Conservation (phyloP, 2,113 vertebrate species). For the Daphoenositta chrysoptera region DNA sequence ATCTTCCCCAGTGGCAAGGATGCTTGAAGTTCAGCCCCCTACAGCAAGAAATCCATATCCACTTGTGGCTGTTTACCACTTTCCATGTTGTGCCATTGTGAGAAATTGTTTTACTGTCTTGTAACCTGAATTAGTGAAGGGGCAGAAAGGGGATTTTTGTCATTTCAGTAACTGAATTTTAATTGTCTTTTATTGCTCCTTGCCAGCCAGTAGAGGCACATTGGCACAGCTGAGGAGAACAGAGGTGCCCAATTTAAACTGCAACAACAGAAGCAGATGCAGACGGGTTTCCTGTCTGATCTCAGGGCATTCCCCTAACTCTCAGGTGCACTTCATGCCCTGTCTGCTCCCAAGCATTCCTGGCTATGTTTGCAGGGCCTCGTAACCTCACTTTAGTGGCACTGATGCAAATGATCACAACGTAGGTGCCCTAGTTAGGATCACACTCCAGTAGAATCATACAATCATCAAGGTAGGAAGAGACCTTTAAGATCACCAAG, state of each 20-base stretch:
- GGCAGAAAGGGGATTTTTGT: neutral
- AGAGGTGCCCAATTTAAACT: neutral
- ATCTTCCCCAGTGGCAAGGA: neutral
- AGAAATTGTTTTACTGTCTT: neutral
- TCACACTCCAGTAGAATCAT: neutral
- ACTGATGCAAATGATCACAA: neutral
- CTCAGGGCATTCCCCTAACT: neutral
- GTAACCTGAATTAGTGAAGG: neutral
- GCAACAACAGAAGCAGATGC: neutral
- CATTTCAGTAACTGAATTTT: neutral
- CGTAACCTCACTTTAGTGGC: neutral
- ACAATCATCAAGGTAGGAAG: neutral
- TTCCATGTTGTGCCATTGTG: neutral
- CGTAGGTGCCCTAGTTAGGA: neutral
- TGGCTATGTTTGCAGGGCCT: neutral
- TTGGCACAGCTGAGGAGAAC: fast-evolving
- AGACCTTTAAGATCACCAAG: neutral
- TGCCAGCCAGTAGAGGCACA: fast-evolving
- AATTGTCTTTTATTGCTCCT: neutral
- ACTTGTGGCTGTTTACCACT: neutral
- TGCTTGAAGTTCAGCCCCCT: neutral
- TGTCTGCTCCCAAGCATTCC: neutral
- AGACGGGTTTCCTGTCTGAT: neutral
- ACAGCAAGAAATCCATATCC: neutral
- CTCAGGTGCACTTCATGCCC: neutral